These are phyloP conservation scores for Drosophila funebris DNA, from an alignment of 1,140 invertebrate genomes.

Conservation along the genomic window DNA sequence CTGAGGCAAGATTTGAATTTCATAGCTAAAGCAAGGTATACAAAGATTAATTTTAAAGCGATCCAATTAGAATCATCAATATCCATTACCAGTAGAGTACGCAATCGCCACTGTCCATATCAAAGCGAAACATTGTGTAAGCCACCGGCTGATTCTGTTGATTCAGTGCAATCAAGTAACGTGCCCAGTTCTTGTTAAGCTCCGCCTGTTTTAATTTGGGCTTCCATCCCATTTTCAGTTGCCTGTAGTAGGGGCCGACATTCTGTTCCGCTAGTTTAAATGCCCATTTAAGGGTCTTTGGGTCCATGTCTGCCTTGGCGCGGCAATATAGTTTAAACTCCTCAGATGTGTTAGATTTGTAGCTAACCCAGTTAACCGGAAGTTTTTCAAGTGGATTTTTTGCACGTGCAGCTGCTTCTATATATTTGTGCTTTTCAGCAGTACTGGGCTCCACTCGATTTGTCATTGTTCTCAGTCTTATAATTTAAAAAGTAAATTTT, in stretches of 20 bases:
- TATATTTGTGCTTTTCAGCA: slow-evolving; percentile 68
- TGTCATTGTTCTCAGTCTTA: slow-evolving; percentile 47
- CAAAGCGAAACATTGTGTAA: slow-evolving; percentile 92
- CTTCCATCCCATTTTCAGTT: slow-evolving; percentile 88
- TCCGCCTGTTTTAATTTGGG: slow-evolving; percentile 86
- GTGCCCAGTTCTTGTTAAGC: slow-evolving; percentile 87
- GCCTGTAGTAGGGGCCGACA: slow-evolving; percentile 86
- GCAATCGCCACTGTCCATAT: slow-evolving; percentile 90
- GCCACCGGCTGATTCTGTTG: slow-evolving; percentile 85
- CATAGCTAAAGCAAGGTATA: slow-evolving; percentile 87
- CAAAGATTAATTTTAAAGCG: neutral
- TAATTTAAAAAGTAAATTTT: neutral
- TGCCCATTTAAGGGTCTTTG: slow-evolving; percentile 85
- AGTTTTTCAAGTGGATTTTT: slow-evolving; percentile 74
- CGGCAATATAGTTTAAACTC: slow-evolving; percentile 70
- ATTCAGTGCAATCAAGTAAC: slow-evolving; percentile 86
- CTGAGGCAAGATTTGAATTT: slow-evolving; percentile 90
- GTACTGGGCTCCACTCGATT: slow-evolving; percentile 59
- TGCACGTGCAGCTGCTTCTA: slow-evolving; percentile 64
- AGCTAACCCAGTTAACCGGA: slow-evolving; percentile 33
- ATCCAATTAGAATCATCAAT: too few species aligned
- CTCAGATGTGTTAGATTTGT: slow-evolving; percentile 45
- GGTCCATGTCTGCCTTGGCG: slow-evolving; percentile 71
- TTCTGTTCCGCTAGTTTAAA: slow-evolving; percentile 88
- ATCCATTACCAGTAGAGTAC: slow-evolving; percentile 90